These are phyloP conservation scores for Drosophila baimaii DNA, from an alignment of 1,140 invertebrate species.

Conservation along the genomic window DNA sequence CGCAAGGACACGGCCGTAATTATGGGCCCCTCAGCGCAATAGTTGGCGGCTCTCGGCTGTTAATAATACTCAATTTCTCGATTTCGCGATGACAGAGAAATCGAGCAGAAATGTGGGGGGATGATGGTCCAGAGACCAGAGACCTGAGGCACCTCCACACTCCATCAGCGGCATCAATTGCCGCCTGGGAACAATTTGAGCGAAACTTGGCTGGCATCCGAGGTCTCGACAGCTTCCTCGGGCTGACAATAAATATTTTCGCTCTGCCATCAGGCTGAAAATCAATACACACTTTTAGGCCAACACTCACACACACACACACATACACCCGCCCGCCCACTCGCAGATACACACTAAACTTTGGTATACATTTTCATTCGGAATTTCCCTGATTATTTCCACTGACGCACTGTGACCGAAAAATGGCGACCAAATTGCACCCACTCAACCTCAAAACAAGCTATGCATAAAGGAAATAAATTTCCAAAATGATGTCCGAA, in stretches of 20 bases:
- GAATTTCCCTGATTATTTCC: constrained; percentile 24
- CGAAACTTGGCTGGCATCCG: constrained; percentile 37
- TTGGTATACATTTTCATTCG: constrained; percentile 32
- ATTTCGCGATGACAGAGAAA: constrained; percentile 33
- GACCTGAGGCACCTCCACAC: constrained; percentile 8
- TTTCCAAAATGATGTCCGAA: constrained; percentile 17
- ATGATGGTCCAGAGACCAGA: not conserved
- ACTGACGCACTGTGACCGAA: constrained; percentile 21
- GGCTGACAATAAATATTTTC: constrained; percentile 64
- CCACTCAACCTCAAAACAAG: constrained; percentile 25
- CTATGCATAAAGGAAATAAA: constrained; percentile 41
- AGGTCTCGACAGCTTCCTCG: constrained; percentile 18
- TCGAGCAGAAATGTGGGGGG: constrained; percentile 6
- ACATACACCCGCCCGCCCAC: not conserved
- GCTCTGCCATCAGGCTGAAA: constrained; percentile 44
- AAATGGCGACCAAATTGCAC: constrained; percentile 30
- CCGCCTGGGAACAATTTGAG: constrained; percentile 59
- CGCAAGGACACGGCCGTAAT: constrained; percentile 47
- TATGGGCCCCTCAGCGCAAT: constrained; percentile 49
- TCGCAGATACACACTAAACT: constrained; percentile 36
- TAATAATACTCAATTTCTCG: constrained; percentile 50
- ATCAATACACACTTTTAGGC: constrained; percentile 58
- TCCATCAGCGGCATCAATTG: constrained; percentile 31
- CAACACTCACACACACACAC: constrained; percentile 14
- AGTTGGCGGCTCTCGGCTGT: constrained; percentile 33